Base-by-base conservation (phyloP, 2,888 invertebrate genomes). In the Stratiomys singularior region DNA sequence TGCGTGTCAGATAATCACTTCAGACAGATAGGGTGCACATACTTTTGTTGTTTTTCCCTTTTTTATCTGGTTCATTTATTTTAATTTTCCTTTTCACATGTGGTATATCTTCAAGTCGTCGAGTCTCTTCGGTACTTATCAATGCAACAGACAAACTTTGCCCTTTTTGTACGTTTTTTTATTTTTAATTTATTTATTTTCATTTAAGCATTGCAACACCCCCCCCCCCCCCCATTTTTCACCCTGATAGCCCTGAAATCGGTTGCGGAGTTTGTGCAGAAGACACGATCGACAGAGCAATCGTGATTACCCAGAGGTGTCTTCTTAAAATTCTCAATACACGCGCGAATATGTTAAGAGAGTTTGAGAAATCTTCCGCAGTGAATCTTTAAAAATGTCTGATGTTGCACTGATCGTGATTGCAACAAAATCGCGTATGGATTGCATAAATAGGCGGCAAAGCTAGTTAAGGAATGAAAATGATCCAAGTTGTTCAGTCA, bases 1-100 rank as follows among this genome's bases (percentile, higher is more conserved):
- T 76, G 64, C 63, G 64, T 47, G 76, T 63, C 76, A 46, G 76
- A 76, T 76, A 76, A 76, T 76, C 37, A 60, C 64, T 46, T 37
- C 18, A 64, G 64, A 46, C 64, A 76, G 76, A 76, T 76, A 46
- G 76, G 37, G 47, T 64, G 64, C 64, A 27, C 64, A 60, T 63
- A 63, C 76, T 47, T 44, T 64, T 64, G n/a, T n/a, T n/a, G n/a
- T n/a, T n/a, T n/a, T n/a, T n/a, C n/a, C n/a, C n/a, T n/a, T n/a
- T n/a, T n/a, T n/a, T n/a, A n/a, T n/a, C n/a, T n/a, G n/a, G n/a
- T n/a, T n/a, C n/a, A n/a, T n/a, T 64, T 63, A 64, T 47, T 74
- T 52, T 21, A 46, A 9, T 76, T 46, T 69, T 71, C 52, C 13
- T n/a, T 23, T 15, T 4, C 47, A n/a, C 15, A 52, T 15, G 52